Evolutionary conservation across 2,797 vertebrate species (phyloP), one percentile per base, ranked within the genome.

Genomic region (Antrozous pallidus): DNA sequence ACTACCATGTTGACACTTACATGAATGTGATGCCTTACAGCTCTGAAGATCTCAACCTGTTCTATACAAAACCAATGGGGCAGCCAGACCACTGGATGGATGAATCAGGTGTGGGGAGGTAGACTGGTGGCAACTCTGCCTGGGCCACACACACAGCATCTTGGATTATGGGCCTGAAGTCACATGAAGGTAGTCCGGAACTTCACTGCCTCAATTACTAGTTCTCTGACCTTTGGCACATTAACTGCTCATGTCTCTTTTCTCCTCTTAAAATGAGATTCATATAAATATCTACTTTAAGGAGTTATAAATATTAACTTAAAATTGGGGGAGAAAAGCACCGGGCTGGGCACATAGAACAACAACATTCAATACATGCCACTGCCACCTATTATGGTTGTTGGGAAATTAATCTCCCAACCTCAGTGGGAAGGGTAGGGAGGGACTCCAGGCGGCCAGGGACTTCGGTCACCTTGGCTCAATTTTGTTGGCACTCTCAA

Each of bases 101-200:
- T 6, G 28, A 9, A 18, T 3, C 8, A 56, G 70, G 20, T 14
- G n/a, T 17, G 73, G 11, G 28, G 65, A 28, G 3, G 26, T 2
- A 31, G 11, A 16, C 26, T 8, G 4, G 14, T 1, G 54, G 36
- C 3, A 47, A 12, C 10, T 5, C 0, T 14, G n/a, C 56, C n/a
- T 9, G 13, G 24, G 28, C 12, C 8, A 22, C 2, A 18, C n/a
- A n/a, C 6, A 6, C 0, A 6, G 13, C 31, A 13, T 42, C 58
- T n/a, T 17, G 14, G 63, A n/a, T 38, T 1, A 22, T 2, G 8
- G 33, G 28, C n/a, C 56, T 58, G 13, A n/a, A 2, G 2, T 31
- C 31, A 9, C 0, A 6, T 0, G 14, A 24, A 42, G 75, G 17
- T 0, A 8, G 16, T 42, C 17, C 28, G 10, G n/a, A 38, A 47